Evolutionary conservation across 1,140 invertebrate species (phyloP), one percentile per base, ranked within the genome.

Genomic region (Sinonovacula constricta): DNA sequence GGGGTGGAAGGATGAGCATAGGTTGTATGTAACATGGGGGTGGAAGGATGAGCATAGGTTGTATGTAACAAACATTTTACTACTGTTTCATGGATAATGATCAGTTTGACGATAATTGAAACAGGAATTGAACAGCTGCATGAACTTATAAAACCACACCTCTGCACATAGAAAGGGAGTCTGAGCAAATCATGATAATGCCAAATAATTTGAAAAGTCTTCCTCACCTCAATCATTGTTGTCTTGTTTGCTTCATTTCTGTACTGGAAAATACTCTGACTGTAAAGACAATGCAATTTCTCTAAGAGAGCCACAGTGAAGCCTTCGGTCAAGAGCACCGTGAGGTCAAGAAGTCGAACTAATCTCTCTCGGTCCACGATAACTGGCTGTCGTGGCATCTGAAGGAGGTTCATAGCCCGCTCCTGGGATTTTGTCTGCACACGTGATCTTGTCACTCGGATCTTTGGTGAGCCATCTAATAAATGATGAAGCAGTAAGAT

Each of bases 231-330:
- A 22, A 86, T 65, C 33, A 90, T 54, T 7, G 62, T 51, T 45
- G 84, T 83, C 75, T 90, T 91, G 74, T 91, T 84, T 45, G 83
- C 82, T 22, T 87, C 68, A 53, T 80, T 60, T 54, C 89, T 67
- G 57, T 89, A 86, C 31, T 82, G 76, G 75, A 85, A 90, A 15
- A 91, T 86, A 74, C 87, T 85, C 54, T 87, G 87, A 71, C 85
- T 86, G 12, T 90, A 80, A 7, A 86, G 30, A 81, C 88, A 90
- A 83, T 91, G 89, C 33, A 91, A 62, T 67, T 90, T 88, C 66
- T 90, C 87, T 30, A 91, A 65, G 18, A 79, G 71, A 63, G 89
- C 90, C 18, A 91, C 82, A 51, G 71, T 88, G 77, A 74, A 89
- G 39, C 83, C 80, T 24, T 86, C 72, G 7, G 90, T 91, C 3